phyloP scores from a whole-genome alignment of 2,888 invertebrate genomes.

The Andrena flavipes region DNA sequence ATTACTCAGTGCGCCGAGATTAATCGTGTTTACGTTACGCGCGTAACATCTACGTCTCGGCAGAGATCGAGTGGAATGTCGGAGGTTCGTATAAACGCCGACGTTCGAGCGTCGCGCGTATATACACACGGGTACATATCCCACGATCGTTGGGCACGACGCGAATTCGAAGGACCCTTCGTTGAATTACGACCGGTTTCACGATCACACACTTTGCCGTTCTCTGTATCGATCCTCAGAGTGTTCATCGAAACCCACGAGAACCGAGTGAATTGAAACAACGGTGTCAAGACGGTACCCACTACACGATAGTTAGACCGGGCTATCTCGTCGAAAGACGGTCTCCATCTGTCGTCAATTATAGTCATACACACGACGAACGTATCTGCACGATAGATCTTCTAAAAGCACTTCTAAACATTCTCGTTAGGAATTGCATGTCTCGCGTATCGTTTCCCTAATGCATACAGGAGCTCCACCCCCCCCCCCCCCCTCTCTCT shows the following conservation, averaged over 20 bases:
- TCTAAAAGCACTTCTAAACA: slow-evolving; percentile 56
- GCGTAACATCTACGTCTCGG: slow-evolving; percentile 24
- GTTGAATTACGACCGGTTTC: not conserved
- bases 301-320: slow-evolving; percentile 66
- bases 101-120: slow-evolving; percentile 15
- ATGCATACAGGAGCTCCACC: slow-evolving; percentile 38
- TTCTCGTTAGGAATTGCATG: slow-evolving; percentile 52
- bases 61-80: slow-evolving; percentile 57
- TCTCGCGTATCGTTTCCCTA: slow-evolving; percentile 45
- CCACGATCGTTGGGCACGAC: slow-evolving; percentile 17
- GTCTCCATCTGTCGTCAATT: slow-evolving; percentile 47
- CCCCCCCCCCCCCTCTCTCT: not conserved
- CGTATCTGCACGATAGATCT: slow-evolving; percentile 52
- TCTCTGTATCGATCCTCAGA: not conserved
- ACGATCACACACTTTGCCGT: not conserved
- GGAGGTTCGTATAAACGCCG: slow-evolving; percentile 31
- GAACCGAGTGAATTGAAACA: slow-evolving; percentile 16
- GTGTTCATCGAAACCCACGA: slow-evolving; percentile 42
- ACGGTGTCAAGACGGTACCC: slow-evolving; percentile 60
- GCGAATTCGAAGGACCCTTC: not conserved
- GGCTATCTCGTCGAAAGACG: slow-evolving; percentile 68
- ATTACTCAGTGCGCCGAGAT: slow-evolving; percentile 20
- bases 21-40: slow-evolving; percentile 29
- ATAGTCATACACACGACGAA: slow-evolving; percentile 52
- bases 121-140: not conserved